These are phyloP conservation scores for Alethe castanea DNA, from an alignment of 2,113 vertebrate genomes.

Conservation along the genomic window DNA sequence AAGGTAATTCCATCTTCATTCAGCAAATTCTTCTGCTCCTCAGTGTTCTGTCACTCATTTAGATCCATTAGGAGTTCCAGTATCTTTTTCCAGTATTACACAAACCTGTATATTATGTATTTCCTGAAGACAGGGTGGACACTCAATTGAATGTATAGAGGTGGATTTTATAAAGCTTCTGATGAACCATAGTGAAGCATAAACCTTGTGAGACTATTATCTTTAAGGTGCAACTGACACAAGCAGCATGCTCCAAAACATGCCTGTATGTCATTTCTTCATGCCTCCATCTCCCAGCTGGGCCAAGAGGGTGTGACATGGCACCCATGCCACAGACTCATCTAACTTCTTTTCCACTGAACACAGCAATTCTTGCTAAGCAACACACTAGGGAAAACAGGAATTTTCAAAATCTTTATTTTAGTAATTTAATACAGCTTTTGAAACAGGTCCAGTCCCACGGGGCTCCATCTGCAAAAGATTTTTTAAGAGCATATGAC, in stretches of 20 bases:
- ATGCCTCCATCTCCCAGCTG: not conserved
- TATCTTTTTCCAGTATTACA: not conserved
- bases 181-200: not conserved
- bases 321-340: not conserved
- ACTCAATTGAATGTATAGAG: not conserved
- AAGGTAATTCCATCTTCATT: not conserved
- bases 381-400: not conserved
- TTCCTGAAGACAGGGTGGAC: not conserved
- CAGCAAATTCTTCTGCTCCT: not conserved
- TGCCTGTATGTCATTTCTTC: not conserved
- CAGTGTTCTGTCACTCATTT: not conserved
- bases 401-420: constrained; percentile 36
- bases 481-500: constrained; percentile 34
- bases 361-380: not conserved
- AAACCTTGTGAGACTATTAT: not conserved
- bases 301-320: not conserved
- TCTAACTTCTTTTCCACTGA: not conserved
- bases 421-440: not conserved
- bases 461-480: constrained; percentile 48
- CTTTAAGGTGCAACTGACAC: not conserved
- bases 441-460: constrained; percentile 24
- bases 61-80: not conserved
- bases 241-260: not conserved
- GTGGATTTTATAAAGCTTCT: not conserved
- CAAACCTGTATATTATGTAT: not conserved